Evolutionary conservation across 2,797 vertebrate genomes (phyloP).

Genomic region (Betta splendens): DNA sequence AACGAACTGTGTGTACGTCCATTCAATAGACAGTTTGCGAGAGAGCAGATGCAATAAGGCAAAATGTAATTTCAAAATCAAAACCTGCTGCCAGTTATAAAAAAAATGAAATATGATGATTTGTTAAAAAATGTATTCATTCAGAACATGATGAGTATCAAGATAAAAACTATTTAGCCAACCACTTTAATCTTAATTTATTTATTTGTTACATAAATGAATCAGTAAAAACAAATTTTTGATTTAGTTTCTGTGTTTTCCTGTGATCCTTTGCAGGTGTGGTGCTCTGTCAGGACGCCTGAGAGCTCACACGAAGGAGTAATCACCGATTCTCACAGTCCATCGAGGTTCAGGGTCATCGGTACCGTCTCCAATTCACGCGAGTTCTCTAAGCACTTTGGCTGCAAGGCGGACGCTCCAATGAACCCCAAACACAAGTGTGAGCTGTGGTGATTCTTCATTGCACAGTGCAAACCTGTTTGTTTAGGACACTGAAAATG

Average conservation of each 20-base stretch:
- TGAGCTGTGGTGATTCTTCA: slow-evolving; percentile 89
- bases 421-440: slow-evolving; percentile 97
- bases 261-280: slow-evolving; percentile 82
- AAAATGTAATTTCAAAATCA: too few relatives aligned
- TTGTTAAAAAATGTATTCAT: too few relatives aligned
- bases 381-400: slow-evolving; percentile 92
- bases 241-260: accelerated
- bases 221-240: too few relatives aligned
- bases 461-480: slow-evolving; percentile 3
- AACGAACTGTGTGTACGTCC: too few relatives aligned
- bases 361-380: slow-evolving; percentile 92
- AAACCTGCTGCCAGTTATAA: too few relatives aligned
- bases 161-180: background rate
- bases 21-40: too few relatives aligned
- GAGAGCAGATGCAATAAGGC: too few relatives aligned
- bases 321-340: slow-evolving; percentile 96
- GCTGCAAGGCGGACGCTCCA: slow-evolving; percentile 84
- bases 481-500: slow-evolving; percentile 24
- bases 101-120: too few relatives aligned
- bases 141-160: background rate
- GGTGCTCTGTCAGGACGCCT: slow-evolving; percentile 93
- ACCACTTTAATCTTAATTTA: too few relatives aligned
- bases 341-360: slow-evolving; percentile 92
- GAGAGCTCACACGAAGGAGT: slow-evolving; percentile 96
- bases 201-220: too few relatives aligned